A percentile compares a stretch with the other conserved stretches of the same genome.
These are phyloP conservation scores for Brevimyrus niger DNA, from an alignment of 2,113 vertebrate species.

Conservation along the genomic window DNA sequence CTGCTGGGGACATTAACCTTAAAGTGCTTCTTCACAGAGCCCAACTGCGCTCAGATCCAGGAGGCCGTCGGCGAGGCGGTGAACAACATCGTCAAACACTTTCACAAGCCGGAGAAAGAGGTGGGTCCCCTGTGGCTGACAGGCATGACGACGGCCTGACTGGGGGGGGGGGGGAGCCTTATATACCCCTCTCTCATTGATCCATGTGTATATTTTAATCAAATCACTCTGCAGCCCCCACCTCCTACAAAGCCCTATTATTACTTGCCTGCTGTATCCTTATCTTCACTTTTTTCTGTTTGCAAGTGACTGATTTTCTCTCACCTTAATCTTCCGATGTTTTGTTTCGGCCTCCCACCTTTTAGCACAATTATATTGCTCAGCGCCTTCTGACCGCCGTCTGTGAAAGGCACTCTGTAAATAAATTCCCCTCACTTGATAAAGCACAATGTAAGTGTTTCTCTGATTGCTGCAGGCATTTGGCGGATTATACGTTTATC, in stretches of 20 bases:
- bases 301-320: too few species aligned
- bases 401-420: too few species aligned
- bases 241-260: neutral
- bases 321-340: too few species aligned
- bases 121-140: conserved; percentile 48
- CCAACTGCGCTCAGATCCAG: conserved; percentile 81
- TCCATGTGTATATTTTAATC: neutral
- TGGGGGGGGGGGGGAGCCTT: neutral
- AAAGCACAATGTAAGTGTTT: neutral
- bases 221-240: neutral
- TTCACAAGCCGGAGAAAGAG: conserved; percentile 98
- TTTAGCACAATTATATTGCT: too few species aligned
- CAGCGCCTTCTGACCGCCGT: too few species aligned
- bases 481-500: neutral
- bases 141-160: neutral
- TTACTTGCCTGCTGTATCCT: too few species aligned
- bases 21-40: conserved; percentile 60
- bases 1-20: conserved; percentile 3
- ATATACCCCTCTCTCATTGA: neutral
- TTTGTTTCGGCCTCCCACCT: too few species aligned
- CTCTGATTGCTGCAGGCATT: neutral
- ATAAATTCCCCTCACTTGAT: too few species aligned
- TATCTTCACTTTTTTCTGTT: too few species aligned
- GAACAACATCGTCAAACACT: conserved; percentile 96
- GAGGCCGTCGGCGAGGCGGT: conserved; percentile 91